A percentile compares a stretch with the other conserved stretches of the same genome.
Conservation (phyloP, 2,113 vertebrate species). For the Vireo altiloquus region DNA sequence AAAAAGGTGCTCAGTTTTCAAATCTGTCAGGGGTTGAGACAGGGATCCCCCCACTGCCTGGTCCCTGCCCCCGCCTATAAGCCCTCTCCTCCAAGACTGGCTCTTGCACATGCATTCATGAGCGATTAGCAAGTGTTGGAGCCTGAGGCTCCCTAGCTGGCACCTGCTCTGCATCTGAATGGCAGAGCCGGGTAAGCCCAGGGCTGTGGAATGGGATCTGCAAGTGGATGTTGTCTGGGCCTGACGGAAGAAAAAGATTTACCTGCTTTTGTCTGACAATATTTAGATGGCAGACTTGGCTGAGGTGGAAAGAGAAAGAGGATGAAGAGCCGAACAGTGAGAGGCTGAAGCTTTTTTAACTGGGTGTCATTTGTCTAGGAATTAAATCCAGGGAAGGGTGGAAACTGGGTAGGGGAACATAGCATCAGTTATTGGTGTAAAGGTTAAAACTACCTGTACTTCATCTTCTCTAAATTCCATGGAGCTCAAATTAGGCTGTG, state of each 20-base stretch:
- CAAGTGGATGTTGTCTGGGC: slow-evolving; percentile 51
- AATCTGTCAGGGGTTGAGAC: neutral
- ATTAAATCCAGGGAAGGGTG: neutral
- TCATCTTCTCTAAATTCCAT: neutral
- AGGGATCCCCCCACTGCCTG: neutral
- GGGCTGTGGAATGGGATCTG: slow-evolving; percentile 46
- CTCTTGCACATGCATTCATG: neutral
- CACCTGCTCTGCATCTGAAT: slow-evolving; percentile 55
- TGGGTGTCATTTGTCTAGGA: neutral
- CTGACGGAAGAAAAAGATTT: slow-evolving; percentile 56
- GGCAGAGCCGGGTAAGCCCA: neutral
- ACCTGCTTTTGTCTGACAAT: slow-evolving; percentile 36
- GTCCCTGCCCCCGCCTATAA: neutral
- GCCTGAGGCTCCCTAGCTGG: slow-evolving; percentile 19
- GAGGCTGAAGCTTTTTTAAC: neutral
- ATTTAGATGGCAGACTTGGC: neutral
- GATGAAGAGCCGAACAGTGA: neutral
- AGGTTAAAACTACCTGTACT: neutral
- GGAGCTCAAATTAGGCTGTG: neutral
- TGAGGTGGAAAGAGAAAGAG: neutral
- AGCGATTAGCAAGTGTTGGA: slow-evolving; percentile 51
- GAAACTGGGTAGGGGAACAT: neutral
- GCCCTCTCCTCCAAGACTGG: neutral
- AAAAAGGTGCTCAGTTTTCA: neutral
- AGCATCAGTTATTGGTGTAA: neutral